A percentile compares a stretch with the other conserved stretches of the same genome.
phyloP scores from a whole-genome alignment of 2,888 invertebrate genomes.

The Silvanus unidentatus region DNA sequence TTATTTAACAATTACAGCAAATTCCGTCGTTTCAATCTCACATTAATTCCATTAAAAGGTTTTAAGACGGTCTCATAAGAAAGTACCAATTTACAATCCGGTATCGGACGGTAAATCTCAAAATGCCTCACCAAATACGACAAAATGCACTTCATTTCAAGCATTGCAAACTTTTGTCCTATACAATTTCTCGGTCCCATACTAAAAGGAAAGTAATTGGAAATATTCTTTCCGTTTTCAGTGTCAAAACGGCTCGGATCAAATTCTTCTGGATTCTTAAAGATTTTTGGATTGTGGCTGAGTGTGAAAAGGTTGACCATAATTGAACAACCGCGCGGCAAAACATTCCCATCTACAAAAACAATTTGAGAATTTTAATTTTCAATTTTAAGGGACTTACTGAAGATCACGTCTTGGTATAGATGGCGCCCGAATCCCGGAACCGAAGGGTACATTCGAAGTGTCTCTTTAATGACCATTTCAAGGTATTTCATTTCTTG shows the following conservation, averaged over 20 bases:
- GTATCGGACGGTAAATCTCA: conserved; percentile 9
- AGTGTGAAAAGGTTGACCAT: background rate
- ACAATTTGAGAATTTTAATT: no score
- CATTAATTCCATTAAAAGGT: conserved; percentile 8
- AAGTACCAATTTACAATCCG: conserved; percentile 5
- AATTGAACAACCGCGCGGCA: background rate
- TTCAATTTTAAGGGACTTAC: no score
- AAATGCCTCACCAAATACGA: conserved; percentile 7
- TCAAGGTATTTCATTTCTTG: conserved; percentile 38
- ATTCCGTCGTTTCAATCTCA: background rate
- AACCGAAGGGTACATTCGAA: conserved; percentile 35
- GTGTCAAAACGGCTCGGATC: conserved; percentile 9
- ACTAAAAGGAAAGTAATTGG: conserved; percentile 10
- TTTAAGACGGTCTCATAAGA: conserved; percentile 9
- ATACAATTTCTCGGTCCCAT: conserved; percentile 12
- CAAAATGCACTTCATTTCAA: conserved; percentile 6
- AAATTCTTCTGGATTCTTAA: conserved; percentile 6
- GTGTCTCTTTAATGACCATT: conserved; percentile 34
- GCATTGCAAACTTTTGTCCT: conserved; percentile 12
- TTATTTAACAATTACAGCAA: background rate
- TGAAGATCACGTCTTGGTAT: no score
- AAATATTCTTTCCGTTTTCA: conserved; percentile 6
- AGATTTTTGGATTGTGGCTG: conserved; percentile 6
- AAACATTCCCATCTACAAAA: conserved; percentile 2
- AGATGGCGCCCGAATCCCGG: conserved; percentile 27